Evolutionary conservation across 2,797 vertebrate genomes (phyloP).

Genomic region (Limosa lapponica): DNA sequence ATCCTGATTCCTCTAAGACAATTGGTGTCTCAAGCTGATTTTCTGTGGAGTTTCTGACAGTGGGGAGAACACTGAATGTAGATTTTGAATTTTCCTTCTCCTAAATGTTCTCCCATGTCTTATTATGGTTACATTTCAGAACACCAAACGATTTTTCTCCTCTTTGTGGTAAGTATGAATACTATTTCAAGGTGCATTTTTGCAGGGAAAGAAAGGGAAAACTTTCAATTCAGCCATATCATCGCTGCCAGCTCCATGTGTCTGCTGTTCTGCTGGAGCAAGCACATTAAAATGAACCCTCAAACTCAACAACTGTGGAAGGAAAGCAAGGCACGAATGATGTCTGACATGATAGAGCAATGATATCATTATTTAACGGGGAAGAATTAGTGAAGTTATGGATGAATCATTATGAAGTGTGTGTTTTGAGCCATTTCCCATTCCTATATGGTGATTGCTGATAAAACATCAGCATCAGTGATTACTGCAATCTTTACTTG

Average conservation of each 20-base stretch:
- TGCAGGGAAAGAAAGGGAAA: background rate
- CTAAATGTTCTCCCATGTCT: background rate
- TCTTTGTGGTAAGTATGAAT: background rate
- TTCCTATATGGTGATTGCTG: background rate
- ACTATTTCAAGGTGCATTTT: background rate
- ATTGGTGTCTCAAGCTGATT: constrained; percentile 45
- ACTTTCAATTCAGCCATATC: background rate
- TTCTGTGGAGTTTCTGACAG: constrained; percentile 72
- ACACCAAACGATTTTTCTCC: background rate
- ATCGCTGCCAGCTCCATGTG: background rate
- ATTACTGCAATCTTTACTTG: background rate
- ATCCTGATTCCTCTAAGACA: background rate
- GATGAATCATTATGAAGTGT: background rate
- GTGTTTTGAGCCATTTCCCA: background rate
- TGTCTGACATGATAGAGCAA: background rate
- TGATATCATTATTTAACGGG: background rate
- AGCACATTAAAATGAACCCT: background rate
- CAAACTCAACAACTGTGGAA: background rate
- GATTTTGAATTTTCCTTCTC: constrained; percentile 29
- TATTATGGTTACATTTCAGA: background rate
- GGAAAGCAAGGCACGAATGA: background rate
- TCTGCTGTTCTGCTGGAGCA: background rate
- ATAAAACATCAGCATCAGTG: background rate
- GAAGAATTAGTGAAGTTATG: background rate
- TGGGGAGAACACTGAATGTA: constrained; percentile 32